Evolutionary conservation across 1,140 invertebrate genomes (phyloP).

Genomic region (Penaeus chinensis): DNA sequence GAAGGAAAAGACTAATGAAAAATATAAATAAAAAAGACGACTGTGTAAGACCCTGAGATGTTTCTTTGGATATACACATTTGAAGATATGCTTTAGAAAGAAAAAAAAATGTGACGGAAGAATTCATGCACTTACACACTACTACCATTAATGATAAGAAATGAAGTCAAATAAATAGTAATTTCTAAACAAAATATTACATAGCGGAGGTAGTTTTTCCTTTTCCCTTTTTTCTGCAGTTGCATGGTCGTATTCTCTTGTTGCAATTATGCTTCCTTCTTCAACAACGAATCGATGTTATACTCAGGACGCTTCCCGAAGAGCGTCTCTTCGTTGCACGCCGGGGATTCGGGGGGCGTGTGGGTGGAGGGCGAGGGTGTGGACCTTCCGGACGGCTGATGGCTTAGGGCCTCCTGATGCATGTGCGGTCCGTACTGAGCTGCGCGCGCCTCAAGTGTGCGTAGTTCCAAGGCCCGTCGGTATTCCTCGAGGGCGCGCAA

Average conservation of each 20-base stretch:
- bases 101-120: too few relatives aligned
- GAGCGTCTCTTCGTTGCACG: conserved; percentile 33
- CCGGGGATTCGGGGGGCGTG: conserved; percentile 42
- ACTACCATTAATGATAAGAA: too few relatives aligned
- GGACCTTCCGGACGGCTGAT: conserved; percentile 23
- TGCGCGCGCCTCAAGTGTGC: conserved; percentile 40
- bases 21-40: too few relatives aligned
- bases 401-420: not conserved
- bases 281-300: conserved; percentile 45
- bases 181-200: too few relatives aligned
- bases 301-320: conserved; percentile 41
- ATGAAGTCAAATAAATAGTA: too few relatives aligned
- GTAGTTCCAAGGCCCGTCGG: conserved; percentile 37
- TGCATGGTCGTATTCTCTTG: not conserved
- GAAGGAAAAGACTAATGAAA: too few relatives aligned
- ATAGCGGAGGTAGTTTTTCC: too few relatives aligned
- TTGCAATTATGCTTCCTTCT: conserved; percentile 44
- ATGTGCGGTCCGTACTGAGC: conserved; percentile 32
- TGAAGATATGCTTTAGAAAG: too few relatives aligned
- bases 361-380: conserved; percentile 45
- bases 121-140: too few relatives aligned
- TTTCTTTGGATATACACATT: too few relatives aligned
- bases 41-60: too few relatives aligned
- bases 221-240: too few relatives aligned
- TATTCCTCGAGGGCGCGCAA: conserved; percentile 44